A percentile compares a stretch with the other conserved stretches of the same genome.
Evolutionary conservation across 1,140 invertebrate genomes (phyloP).

Genomic region (Epicauta chinensis): DNA sequence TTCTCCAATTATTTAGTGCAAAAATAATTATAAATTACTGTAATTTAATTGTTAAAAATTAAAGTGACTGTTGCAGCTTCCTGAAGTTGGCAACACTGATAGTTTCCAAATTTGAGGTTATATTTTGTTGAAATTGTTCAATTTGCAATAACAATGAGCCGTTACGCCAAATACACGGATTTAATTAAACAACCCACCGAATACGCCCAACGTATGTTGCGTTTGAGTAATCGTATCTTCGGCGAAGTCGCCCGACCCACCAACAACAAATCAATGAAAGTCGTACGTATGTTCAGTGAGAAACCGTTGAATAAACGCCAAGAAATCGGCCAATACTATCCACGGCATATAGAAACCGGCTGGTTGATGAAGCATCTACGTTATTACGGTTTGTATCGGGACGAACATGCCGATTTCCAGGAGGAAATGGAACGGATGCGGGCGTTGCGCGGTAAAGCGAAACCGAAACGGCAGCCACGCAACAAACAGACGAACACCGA

Average conservation of each 20-base stretch:
- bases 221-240: slow-evolving; percentile 83
- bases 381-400: slow-evolving; percentile 73
- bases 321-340: slow-evolving; percentile 80
- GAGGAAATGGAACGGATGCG: slow-evolving; percentile 79
- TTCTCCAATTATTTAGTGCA: no score
- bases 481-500: slow-evolving; percentile 23
- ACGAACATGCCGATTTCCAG: slow-evolving; percentile 88
- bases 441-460: slow-evolving; percentile 70
- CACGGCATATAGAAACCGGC: slow-evolving; percentile 70
- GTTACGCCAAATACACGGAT: slow-evolving; percentile 58
- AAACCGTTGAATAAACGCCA: slow-evolving; percentile 67
- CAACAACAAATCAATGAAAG: slow-evolving; percentile 68
- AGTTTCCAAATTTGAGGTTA: no score
- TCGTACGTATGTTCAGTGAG: slow-evolving; percentile 71
- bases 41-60: no score
- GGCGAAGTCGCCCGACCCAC: slow-evolving; percentile 76
- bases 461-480: slow-evolving; percentile 51
- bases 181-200: slow-evolving; percentile 62
- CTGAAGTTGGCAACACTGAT: no score
- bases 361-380: slow-evolving; percentile 63
- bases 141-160: slow-evolving; percentile 34
- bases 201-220: slow-evolving; percentile 81
- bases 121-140: background rate
- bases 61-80: no score
- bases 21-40: no score